Evolutionary conservation across 2,113 vertebrate species (phyloP).

Genomic region (Leptosomus discolor): DNA sequence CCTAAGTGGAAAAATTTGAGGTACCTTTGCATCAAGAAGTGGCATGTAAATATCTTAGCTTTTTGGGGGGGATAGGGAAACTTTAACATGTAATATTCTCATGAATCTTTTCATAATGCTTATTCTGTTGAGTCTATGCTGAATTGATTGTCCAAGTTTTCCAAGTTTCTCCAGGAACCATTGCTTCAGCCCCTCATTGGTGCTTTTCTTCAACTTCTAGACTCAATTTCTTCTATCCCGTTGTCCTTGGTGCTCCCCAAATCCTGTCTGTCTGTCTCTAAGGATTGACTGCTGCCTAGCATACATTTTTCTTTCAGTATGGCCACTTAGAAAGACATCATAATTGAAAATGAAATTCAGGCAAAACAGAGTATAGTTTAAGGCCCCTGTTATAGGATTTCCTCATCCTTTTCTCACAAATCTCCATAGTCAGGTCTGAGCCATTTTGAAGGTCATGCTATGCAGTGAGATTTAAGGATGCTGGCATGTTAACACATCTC

Average conservation of each 20-base stretch:
- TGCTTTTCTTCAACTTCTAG: not conserved
- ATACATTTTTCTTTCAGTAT: not conserved
- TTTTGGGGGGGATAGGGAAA: not conserved
- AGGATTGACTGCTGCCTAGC: not conserved
- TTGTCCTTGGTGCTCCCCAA: not conserved
- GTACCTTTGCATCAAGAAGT: not conserved
- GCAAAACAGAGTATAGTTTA: not conserved
- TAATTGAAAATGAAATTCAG: not conserved
- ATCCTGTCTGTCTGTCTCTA: not conserved
- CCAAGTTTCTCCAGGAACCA: not conserved
- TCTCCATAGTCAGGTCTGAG: not conserved
- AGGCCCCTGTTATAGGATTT: not conserved
- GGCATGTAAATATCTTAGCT: not conserved
- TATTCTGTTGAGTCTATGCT: not conserved
- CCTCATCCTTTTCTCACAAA: not conserved
- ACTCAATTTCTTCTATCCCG: not conserved
- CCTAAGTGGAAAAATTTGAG: not conserved
- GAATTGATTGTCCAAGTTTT: not conserved
- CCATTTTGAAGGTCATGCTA: not conserved
- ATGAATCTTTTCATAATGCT: not conserved
- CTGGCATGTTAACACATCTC: not conserved
- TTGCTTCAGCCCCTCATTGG: not conserved
- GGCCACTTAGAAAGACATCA: not conserved
- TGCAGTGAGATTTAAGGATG: not conserved
- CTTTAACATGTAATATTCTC: not conserved